Evolutionary conservation across 1,140 invertebrate species (phyloP).

Genomic region (Portunus trituberculatus): DNA sequence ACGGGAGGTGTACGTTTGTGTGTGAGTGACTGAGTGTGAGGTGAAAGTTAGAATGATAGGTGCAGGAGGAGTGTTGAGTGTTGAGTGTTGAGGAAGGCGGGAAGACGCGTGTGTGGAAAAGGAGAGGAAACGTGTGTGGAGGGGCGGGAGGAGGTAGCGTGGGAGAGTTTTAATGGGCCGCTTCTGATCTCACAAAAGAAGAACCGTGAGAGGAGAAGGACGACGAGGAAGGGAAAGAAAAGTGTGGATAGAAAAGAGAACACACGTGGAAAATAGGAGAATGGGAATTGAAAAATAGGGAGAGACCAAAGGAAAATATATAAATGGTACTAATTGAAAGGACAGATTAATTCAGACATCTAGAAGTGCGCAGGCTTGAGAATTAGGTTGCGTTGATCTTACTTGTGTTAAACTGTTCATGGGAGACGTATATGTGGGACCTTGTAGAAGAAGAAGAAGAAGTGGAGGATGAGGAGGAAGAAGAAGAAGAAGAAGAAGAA

Average conservation of each 20-base stretch:
- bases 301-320: too few relatives aligned
- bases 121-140: background rate
- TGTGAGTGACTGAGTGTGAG: too few relatives aligned
- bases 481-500: background rate
- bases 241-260: background rate
- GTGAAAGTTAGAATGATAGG: too few relatives aligned
- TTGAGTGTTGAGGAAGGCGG: background rate
- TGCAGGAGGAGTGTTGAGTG: background rate
- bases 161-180: background rate
- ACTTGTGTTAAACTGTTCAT: too few relatives aligned
- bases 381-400: too few relatives aligned
- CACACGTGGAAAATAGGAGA: background rate
- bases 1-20: too few relatives aligned
- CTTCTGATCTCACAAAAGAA: background rate
- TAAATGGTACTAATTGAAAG: too few relatives aligned
- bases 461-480: background rate
- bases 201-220: background rate
- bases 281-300: background rate
- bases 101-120: background rate
- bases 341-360: too few relatives aligned
- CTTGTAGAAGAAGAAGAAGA: background rate
- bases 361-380: too few relatives aligned
- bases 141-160: background rate
- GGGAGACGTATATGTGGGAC: too few relatives aligned
- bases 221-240: background rate